Evolutionary conservation across 2,797 vertebrate genomes (phyloP), one percentile per base, ranked within the genome.

Genomic region (Hozukius guyotensis): DNA sequence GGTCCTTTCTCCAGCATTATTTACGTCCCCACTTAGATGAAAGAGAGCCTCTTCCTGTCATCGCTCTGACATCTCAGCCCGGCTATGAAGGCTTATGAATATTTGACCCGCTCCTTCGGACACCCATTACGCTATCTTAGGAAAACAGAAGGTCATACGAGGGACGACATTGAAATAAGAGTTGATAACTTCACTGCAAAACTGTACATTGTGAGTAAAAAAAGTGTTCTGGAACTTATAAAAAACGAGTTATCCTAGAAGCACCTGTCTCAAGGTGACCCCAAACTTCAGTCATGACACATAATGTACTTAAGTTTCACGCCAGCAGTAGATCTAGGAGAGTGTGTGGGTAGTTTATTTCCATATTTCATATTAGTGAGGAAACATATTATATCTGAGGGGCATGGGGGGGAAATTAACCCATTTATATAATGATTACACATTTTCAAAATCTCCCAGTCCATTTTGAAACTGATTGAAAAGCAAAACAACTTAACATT

Each of bases 1-100:
- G 18, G 46, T 49, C 74, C 22, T 78, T 67, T 67, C 71, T 68
- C 29, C 32, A 34, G 25, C 72, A 77, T 60, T 64, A 76, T 84
- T 82, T 86, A 49, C 71, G 62, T 57, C 53, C 63, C 49, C 42
- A 20, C 59, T 75, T 24, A 66, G 73, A 61, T 80, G 67, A 91
- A 79, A 82, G 10, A 29, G 55, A 77, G 59, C 56, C 31, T 67
- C 49, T 36, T 29, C 25, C 62, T 77, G 38, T 65, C 70, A 57
- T 55, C 46, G 55, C 53, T 27, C 75, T 85, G 83, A 91, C 75
- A 77, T 85, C 75, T 83, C 73, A 81, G 69, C 84, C 32, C 76
- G 76, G 73, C 73, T 59, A 3, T 52, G 62, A 75, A 16, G n/a
- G 29, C 82, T 80, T 59, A 83, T 77, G 59, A 85, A 84, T 89